Evolutionary conservation across 2,888 invertebrate genomes (phyloP).

Genomic region (Iphiclides podalirius): DNA sequence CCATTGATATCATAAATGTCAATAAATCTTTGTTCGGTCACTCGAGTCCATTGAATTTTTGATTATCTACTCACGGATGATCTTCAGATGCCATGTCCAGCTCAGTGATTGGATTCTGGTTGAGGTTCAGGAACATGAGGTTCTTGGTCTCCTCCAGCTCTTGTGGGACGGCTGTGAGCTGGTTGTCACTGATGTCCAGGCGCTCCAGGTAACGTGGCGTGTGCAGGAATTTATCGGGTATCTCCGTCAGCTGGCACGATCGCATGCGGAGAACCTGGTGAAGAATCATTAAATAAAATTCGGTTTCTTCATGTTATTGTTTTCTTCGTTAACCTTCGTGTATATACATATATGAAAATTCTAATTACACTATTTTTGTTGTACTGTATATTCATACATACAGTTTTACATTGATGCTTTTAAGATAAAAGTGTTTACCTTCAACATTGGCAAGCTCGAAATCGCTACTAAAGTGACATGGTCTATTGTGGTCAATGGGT

Average conservation of each 20-base stretch:
- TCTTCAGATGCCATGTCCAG: slow-evolving; percentile 66
- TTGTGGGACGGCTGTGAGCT: slow-evolving; percentile 79
- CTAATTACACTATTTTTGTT: too few species aligned
- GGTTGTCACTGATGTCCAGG: slow-evolving; percentile 85
- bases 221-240: slow-evolving; percentile 85
- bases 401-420: too few species aligned
- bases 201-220: slow-evolving; percentile 82
- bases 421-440: too few species aligned
- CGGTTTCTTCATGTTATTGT: too few species aligned
- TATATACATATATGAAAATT: too few species aligned
- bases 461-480: slow-evolving; percentile 83
- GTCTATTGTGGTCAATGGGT: slow-evolving; percentile 85
- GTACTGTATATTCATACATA: too few species aligned
- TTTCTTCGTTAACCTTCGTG: too few species aligned
- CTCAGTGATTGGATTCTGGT: slow-evolving; percentile 84
- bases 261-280: slow-evolving; percentile 84
- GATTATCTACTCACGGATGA: slow-evolving; percentile 48
- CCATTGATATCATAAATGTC: too few species aligned
- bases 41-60: too few species aligned
- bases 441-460: slow-evolving; percentile 80
- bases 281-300: too few species aligned
- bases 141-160: slow-evolving; percentile 81
- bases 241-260: slow-evolving; percentile 79
- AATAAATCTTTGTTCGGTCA: too few species aligned
- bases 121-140: slow-evolving; percentile 82